Evolutionary conservation across 2,888 invertebrate genomes (phyloP).

Genomic region (Amblyteles armatorius): DNA sequence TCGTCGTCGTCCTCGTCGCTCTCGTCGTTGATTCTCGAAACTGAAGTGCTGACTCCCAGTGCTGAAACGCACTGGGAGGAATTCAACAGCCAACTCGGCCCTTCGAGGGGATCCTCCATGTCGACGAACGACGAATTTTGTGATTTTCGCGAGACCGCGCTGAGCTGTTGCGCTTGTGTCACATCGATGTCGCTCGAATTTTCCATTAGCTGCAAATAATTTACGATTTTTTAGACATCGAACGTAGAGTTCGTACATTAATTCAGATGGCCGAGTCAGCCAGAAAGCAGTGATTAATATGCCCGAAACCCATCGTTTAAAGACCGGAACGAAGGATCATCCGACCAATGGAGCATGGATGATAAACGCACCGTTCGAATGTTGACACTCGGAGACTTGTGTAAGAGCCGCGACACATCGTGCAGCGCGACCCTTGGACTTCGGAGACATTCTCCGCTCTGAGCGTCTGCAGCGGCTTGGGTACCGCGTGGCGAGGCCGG

Average conservation of each 20-base stretch:
- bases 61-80: constrained; percentile 44
- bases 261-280: too few species aligned
- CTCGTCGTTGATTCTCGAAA: neutral
- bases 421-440: constrained; percentile 80
- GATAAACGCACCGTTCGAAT: constrained; percentile 67
- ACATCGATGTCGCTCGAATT: constrained; percentile 50
- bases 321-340: too few species aligned
- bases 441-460: constrained; percentile 68
- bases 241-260: too few species aligned
- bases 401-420: constrained; percentile 80
- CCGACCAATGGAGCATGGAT: too few species aligned
- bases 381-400: constrained; percentile 79
- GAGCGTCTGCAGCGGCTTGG: neutral
- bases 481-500: neutral
- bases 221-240: neutral
- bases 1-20: constrained; percentile 27
- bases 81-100: constrained; percentile 81
- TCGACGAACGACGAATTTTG: constrained; percentile 13
- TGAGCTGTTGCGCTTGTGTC: neutral
- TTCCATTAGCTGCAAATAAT: constrained; percentile 56
- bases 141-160: neutral
- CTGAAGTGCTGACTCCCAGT: too few species aligned
- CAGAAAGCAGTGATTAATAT: too few species aligned
- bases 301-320: too few species aligned
- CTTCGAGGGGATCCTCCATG: constrained; percentile 81